These are phyloP conservation scores for Lumbricus terrestris DNA, from an alignment of 2,888 invertebrate genomes.

Conservation along the genomic window DNA sequence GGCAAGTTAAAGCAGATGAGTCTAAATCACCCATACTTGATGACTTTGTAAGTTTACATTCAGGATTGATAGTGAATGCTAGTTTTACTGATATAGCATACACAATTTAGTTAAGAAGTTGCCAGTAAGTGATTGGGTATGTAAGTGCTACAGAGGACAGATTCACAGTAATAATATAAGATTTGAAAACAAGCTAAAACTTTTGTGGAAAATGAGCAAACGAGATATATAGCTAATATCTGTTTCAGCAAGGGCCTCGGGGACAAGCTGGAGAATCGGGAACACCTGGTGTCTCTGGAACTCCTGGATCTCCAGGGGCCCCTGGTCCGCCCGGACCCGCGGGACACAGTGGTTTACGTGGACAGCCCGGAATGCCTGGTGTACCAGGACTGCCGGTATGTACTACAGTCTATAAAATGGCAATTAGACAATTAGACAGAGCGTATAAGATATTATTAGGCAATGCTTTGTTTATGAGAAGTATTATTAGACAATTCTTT, in stretches of 20 bases:
- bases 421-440: not conserved
- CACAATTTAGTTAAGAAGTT: too few relatives aligned
- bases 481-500: too few relatives aligned
- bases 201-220: not conserved
- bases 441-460: not conserved
- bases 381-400: constrained; percentile 57
- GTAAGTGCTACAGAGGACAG: not conserved
- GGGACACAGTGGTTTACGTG: constrained; percentile 42
- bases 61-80: too few relatives aligned
- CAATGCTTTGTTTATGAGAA: too few relatives aligned
- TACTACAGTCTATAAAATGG: not conserved
- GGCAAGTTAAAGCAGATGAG: too few relatives aligned
- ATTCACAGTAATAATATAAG: too few relatives aligned
- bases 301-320: constrained; percentile 66
- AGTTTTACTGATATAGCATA: too few relatives aligned
- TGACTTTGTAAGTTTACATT: too few relatives aligned
- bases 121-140: too few relatives aligned
- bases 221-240: not conserved
- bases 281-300: constrained; percentile 63
- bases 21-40: too few relatives aligned
- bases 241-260: constrained; percentile 55
- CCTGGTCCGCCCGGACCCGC: constrained; percentile 61
- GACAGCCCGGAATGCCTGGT: constrained; percentile 46
- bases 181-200: not conserved
- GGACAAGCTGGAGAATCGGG: constrained; percentile 50